phyloP scores from a whole-genome alignment of 2,797 vertebrate genomes.

The Heteromormyrus szaboi region DNA sequence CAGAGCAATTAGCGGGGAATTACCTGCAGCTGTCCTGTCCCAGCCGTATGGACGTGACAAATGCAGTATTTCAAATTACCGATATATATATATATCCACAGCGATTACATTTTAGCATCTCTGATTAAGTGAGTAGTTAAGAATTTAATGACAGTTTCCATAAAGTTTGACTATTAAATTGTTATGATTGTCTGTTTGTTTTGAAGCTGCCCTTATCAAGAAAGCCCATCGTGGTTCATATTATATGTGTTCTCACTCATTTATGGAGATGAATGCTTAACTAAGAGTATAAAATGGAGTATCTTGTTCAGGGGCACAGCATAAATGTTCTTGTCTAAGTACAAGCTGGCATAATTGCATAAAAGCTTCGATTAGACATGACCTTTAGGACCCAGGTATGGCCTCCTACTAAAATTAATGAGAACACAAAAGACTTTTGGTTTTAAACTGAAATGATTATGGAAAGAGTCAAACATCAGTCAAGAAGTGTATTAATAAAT shows the following conservation, averaged over 20 bases:
- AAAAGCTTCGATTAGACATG: slow-evolving; percentile 9
- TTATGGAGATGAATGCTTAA: slow-evolving; percentile 11
- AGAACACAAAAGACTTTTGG: slow-evolving; percentile 9
- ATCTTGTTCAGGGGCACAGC: background rate
- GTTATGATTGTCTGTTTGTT: background rate
- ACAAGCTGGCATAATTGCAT: background rate
- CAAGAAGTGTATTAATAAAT: slow-evolving; percentile 16
- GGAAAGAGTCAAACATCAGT: slow-evolving; percentile 7
- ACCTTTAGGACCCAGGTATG: slow-evolving; percentile 12
- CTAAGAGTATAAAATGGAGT: background rate
- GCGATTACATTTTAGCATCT: background rate
- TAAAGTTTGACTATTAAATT: background rate
- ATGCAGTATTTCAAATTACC: too few relatives aligned
- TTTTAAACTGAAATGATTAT: slow-evolving; percentile 7
- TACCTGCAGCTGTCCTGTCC: too few relatives aligned
- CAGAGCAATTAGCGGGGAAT: too few relatives aligned
- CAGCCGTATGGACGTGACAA: too few relatives aligned
- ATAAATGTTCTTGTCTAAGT: background rate
- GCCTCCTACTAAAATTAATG: slow-evolving; percentile 10
- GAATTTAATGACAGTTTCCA: background rate
- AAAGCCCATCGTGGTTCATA: background rate
- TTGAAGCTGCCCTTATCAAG: background rate
- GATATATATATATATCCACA: background rate
- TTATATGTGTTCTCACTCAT: background rate
- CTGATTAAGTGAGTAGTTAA: background rate